Evolutionary conservation across 2,113 vertebrate genomes (phyloP).

Genomic region (Ploceus nigricollis): DNA sequence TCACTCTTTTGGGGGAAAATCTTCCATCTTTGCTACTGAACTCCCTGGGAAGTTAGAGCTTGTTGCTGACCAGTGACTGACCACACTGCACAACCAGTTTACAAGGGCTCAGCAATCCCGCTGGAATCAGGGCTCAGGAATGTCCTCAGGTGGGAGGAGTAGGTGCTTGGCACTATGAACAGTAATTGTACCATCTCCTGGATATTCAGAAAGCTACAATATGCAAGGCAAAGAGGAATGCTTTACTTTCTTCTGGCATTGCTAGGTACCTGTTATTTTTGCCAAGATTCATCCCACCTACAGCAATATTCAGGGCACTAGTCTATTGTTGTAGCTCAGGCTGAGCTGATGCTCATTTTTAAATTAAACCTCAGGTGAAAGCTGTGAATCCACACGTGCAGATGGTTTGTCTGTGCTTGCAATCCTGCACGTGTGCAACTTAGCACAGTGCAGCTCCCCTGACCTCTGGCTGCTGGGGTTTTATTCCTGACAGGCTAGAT

Average conservation of each 20-base stretch:
- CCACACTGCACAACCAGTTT: not conserved
- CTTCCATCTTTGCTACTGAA: not conserved
- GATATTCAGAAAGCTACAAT: not conserved
- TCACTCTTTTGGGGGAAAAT: not conserved
- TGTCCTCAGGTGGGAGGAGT: not conserved
- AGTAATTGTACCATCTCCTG: not conserved
- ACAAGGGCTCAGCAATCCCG: not conserved
- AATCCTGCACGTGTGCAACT: not conserved
- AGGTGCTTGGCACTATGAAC: not conserved
- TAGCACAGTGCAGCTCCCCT: not conserved
- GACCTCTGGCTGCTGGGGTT: not conserved
- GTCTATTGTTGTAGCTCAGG: not conserved
- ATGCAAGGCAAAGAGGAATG: not conserved
- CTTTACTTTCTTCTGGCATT: not conserved
- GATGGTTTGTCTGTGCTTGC: not conserved
- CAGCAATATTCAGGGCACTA: not conserved
- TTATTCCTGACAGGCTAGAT: slow-evolving; percentile 29
- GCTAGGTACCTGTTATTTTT: not conserved
- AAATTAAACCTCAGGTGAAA: slow-evolving; percentile 41
- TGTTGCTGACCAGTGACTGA: not conserved
- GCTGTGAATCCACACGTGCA: not conserved
- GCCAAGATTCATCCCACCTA: not conserved
- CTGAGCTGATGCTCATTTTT: slow-evolving; percentile 15
- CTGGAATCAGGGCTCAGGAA: not conserved
- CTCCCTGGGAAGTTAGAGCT: not conserved